These are phyloP conservation scores for Hoplias malabaricus DNA, from an alignment of 2,113 vertebrate species.

Conservation along the genomic window DNA sequence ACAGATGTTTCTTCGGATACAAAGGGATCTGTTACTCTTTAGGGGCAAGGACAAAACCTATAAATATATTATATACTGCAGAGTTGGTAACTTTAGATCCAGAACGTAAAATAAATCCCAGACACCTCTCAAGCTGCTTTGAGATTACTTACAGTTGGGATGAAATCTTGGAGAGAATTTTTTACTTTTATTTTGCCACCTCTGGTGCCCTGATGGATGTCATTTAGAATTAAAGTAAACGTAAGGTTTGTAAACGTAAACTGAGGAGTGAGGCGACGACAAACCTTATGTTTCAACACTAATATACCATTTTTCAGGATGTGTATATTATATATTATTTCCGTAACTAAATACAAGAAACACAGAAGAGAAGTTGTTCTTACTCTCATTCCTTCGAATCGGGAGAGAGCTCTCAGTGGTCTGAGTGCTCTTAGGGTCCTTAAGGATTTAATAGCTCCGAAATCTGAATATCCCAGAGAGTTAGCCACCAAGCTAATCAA, in stretches of 20 bases:
- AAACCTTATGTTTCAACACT: neutral
- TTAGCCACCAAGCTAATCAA: slow-evolving; percentile 90
- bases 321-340: no score
- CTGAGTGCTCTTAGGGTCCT: slow-evolving; percentile 91
- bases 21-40: no score
- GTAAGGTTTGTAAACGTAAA: neutral
- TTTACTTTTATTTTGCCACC: neutral
- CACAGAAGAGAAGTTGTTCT: slow-evolving; percentile 56
- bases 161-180: neutral
- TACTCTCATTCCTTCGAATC: slow-evolving; percentile 98
- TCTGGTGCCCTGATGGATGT: neutral
- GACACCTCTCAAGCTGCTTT: no score
- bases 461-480: slow-evolving; percentile 92
- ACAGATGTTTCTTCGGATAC: no score
- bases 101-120: no score
- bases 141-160: neutral
- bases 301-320: neutral
- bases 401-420: slow-evolving; percentile 90
- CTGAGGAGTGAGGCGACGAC: neutral
- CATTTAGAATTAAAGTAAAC: neutral
- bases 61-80: no score
- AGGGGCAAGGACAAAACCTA: no score
- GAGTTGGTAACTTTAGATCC: no score
- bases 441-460: slow-evolving; percentile 95
- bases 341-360: neutral